A percentile compares a stretch with the other conserved stretches of the same genome.
Conservation (phyloP, 1,140 invertebrate species). For the Zaprionus camerounensis region DNA sequence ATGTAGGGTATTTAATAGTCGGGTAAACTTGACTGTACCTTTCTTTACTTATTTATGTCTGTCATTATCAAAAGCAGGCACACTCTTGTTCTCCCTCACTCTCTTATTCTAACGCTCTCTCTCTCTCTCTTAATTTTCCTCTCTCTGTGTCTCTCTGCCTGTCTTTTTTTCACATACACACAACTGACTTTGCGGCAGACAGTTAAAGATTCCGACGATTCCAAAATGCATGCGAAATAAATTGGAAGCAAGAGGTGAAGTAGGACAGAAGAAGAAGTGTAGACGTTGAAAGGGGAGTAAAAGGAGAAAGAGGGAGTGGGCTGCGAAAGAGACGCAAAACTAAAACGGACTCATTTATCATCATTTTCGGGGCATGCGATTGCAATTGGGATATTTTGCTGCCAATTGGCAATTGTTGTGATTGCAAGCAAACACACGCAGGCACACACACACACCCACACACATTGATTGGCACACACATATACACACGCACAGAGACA, state of each 20-base stretch:
- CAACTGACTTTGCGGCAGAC: not conserved
- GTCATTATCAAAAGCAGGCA: no score
- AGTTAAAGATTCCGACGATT: not conserved
- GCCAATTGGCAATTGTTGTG: constrained; percentile 62
- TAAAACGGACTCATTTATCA: constrained; percentile 61
- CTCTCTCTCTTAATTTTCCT: no score
- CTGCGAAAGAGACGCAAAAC: constrained; percentile 13
- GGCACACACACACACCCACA: constrained; percentile 20
- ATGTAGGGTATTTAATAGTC: no score
- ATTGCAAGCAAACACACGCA: constrained; percentile 53
- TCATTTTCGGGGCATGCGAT: constrained; percentile 44
- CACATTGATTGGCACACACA: constrained; percentile 39
- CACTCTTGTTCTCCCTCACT: no score
- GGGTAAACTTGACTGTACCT: no score
- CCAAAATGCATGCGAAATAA: constrained; percentile 8
- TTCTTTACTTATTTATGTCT: no score
- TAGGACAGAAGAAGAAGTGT: not conserved
- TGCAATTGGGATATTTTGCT: constrained; percentile 59
- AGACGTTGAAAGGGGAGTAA: not conserved
- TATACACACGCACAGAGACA: not conserved
- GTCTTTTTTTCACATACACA: not conserved
- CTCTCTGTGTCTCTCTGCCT: not conserved
- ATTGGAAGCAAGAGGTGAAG: not conserved
- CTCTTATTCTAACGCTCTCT: no score
- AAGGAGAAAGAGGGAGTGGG: not conserved